These are phyloP conservation scores for Drosophila nr. fundita DNA, from an alignment of 2,888 invertebrate genomes.

Conservation along the genomic window DNA sequence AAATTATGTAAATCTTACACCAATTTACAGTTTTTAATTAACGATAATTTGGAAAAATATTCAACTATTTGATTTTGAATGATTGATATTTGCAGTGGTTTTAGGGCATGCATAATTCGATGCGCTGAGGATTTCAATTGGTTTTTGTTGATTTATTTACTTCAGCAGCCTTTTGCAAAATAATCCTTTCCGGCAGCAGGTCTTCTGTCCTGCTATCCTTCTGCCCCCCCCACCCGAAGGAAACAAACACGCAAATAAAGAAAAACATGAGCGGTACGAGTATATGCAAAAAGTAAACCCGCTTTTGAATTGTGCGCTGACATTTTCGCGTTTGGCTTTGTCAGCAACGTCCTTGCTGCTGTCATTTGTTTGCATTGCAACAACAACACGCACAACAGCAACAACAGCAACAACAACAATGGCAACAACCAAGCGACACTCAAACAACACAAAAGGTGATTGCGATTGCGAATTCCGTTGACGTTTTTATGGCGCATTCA, in stretches of 20 bases:
- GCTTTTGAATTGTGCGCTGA: conserved; percentile 65
- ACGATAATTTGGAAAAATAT: not conserved
- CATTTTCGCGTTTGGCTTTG: conserved; percentile 79
- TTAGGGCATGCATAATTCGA: conserved; percentile 20
- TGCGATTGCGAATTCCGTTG: conserved; percentile 81
- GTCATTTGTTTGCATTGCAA: conserved; percentile 76
- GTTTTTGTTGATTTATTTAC: conserved; percentile 53
- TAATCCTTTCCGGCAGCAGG: conserved; percentile 76
- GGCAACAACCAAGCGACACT: conserved; percentile 56
- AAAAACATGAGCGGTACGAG: not conserved
- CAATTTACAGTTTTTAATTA: not conserved
- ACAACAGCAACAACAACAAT: conserved; percentile 18
- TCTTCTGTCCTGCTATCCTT: conserved; percentile 2
- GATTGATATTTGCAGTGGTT: not conserved
- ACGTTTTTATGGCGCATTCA: conserved; percentile 76
- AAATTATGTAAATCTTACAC: not conserved
- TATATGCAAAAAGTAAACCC: conserved; percentile 5
- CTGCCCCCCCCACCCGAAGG: not conserved
- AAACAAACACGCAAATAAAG: conserved; percentile 2
- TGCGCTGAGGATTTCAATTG: not conserved
- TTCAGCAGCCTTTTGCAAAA: conserved; percentile 44
- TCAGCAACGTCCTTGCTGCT: conserved; percentile 79
- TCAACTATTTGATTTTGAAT: not conserved
- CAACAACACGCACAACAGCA: conserved; percentile 33
- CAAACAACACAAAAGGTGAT: conserved; percentile 77